phyloP scores from a whole-genome alignment of 2,113 vertebrate species.

The Poeciliopsis retropinna region DNA sequence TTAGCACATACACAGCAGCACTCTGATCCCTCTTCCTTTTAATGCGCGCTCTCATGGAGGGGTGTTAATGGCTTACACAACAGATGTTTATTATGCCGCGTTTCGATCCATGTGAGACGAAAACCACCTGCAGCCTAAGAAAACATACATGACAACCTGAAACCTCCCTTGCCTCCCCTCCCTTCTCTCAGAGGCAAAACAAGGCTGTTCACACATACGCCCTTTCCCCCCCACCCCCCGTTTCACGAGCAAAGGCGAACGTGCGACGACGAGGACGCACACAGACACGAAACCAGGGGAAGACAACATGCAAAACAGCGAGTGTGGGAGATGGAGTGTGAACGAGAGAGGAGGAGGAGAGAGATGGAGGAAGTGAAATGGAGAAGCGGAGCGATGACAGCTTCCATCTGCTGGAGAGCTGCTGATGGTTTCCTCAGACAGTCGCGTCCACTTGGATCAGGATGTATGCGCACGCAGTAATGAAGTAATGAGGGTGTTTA shows the following conservation, averaged over 20 bases:
- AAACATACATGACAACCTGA: constrained; percentile 62
- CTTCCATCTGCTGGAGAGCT: constrained; percentile 64
- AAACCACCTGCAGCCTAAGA: constrained; percentile 43
- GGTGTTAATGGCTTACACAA: constrained; percentile 69
- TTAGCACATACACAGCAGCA: constrained; percentile 52
- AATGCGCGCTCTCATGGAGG: constrained; percentile 54
- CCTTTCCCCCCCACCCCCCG: neutral
- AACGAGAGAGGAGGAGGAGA: constrained; percentile 32
- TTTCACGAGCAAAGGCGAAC: constrained; percentile 15
- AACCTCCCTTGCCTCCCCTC: constrained; percentile 17
- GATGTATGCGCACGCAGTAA: constrained; percentile 47
- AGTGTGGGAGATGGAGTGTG: constrained; percentile 33
- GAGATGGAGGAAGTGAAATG: constrained; percentile 43
- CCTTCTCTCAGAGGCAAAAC: constrained; percentile 33
- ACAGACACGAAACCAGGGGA: neutral
- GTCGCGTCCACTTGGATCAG: constrained; percentile 55
- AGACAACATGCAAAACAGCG: constrained; percentile 41
- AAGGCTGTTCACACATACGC: constrained; percentile 13
- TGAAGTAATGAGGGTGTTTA: constrained; percentile 65
- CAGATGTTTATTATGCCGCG: constrained; percentile 67
- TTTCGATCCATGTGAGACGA: constrained; percentile 50
- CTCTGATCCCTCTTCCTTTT: constrained; percentile 56
- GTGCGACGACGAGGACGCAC: constrained; percentile 1
- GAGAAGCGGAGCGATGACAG: constrained; percentile 38
- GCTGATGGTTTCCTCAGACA: constrained; percentile 40